phyloP scores from a whole-genome alignment of 2,888 invertebrate genomes.

The Arrhopalites spinosus region DNA sequence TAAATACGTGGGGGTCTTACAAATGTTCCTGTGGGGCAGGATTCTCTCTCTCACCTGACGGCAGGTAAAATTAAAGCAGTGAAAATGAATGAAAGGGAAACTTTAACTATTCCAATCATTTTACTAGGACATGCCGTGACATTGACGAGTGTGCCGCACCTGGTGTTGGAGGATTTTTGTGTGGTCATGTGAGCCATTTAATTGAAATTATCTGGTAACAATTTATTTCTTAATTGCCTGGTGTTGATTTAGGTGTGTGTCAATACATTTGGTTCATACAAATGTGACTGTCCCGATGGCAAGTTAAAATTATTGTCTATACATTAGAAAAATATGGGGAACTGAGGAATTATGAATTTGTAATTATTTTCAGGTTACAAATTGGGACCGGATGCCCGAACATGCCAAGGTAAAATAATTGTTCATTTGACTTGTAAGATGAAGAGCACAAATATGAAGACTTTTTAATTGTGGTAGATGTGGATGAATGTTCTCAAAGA shows the following conservation, averaged over 20 bases:
- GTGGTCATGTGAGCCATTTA: slow-evolving; percentile 63
- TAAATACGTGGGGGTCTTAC: slow-evolving; percentile 89
- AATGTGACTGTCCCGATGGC: slow-evolving; percentile 72
- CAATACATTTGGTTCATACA: slow-evolving; percentile 76
- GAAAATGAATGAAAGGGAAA: too few species aligned
- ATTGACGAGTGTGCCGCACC: slow-evolving; percentile 52
- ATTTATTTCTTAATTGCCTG: neutral
- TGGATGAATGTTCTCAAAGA: slow-evolving; percentile 70
- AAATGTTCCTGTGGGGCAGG: slow-evolving; percentile 85
- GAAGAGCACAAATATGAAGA: neutral
- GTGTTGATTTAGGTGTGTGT: neutral
- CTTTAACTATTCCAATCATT: neutral
- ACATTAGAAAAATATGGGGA: too few species aligned
- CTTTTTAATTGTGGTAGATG: slow-evolving; percentile 63
- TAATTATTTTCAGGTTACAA: too few species aligned
- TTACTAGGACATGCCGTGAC: slow-evolving; percentile 62
- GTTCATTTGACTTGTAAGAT: neutral
- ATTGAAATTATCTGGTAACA: too few species aligned
- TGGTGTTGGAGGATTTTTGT: slow-evolving; percentile 58
- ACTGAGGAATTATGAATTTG: too few species aligned
- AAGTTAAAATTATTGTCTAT: too few species aligned
- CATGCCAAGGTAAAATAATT: slow-evolving; percentile 76
- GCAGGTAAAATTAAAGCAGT: slow-evolving; percentile 68
- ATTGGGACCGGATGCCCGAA: slow-evolving; percentile 73
- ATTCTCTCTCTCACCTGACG: slow-evolving; percentile 75